phyloP scores from a whole-genome alignment of 1,140 invertebrate genomes.

The Monomorium pharaonis region DNA sequence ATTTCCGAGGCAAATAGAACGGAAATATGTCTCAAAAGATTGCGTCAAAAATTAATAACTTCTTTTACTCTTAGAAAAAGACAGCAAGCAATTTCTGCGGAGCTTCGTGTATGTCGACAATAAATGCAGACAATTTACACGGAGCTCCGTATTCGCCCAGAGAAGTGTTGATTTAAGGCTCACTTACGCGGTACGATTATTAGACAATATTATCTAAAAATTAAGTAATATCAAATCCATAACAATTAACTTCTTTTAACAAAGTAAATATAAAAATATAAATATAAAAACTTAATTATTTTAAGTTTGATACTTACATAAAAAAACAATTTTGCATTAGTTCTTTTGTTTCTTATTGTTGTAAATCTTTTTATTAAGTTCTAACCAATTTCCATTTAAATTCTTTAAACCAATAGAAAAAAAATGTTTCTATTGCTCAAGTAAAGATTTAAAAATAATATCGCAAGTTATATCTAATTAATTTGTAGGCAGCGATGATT shows the following conservation, averaged over 20 bases:
- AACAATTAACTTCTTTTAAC: neutral
- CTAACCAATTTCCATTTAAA: neutral
- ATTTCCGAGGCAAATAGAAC: neutral
- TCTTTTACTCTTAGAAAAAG: slow-evolving; percentile 6
- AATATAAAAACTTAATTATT: neutral
- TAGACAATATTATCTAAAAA: neutral
- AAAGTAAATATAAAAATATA: neutral
- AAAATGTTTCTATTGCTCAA: neutral
- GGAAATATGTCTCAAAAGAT: slow-evolving; percentile 13
- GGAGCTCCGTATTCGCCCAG: slow-evolving; percentile 7
- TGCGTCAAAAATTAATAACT: slow-evolving; percentile 66
- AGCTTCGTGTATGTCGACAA: slow-evolving; percentile 23
- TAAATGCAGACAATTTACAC: slow-evolving; percentile 61
- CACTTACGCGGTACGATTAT: neutral
- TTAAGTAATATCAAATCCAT: neutral
- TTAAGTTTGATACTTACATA: neutral
- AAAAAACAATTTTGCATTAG: neutral
- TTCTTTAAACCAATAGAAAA: too few relatives aligned
- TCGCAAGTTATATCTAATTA: neutral
- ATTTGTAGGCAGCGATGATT: neutral
- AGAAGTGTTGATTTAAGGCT: slow-evolving; percentile 15
- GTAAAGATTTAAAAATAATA: neutral
- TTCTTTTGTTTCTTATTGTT: neutral
- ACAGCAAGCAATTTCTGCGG: slow-evolving; percentile 17
- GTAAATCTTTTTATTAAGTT: neutral